A percentile compares a stretch with the other conserved stretches of the same genome.
These are phyloP conservation scores for Carassius carassius DNA, from an alignment of 2,113 vertebrate genomes.

Conservation along the genomic window DNA sequence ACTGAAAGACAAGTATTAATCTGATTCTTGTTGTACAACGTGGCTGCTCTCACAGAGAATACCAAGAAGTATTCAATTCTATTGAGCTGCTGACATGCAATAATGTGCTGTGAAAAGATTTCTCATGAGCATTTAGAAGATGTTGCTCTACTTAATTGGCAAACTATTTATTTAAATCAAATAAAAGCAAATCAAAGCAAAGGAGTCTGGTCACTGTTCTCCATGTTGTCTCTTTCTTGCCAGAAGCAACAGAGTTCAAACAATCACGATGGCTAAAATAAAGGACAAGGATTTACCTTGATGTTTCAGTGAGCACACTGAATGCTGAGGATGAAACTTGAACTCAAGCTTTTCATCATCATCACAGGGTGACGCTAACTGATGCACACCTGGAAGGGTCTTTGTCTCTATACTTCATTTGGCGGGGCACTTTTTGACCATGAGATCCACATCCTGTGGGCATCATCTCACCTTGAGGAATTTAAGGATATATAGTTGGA, in stretches of 20 bases:
- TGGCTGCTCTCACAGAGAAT: not conserved
- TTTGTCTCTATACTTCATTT: slow-evolving; percentile 17
- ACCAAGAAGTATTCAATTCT: not conserved
- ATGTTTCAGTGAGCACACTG: slow-evolving; percentile 4
- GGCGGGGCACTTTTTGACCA: not conserved
- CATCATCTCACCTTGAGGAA: slow-evolving; percentile 40
- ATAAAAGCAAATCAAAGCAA: too few species aligned
- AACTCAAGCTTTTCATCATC: slow-evolving; percentile 30
- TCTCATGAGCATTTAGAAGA: not conserved
- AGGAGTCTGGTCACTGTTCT: too few species aligned
- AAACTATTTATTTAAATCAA: too few species aligned
- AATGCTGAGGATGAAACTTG: not conserved
- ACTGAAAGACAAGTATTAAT: slow-evolving; percentile 14
- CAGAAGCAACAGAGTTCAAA: slow-evolving; percentile 21
- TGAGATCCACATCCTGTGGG: slow-evolving; percentile 28
- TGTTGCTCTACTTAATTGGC: not conserved
- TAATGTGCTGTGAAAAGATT: slow-evolving; percentile 1
- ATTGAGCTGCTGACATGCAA: not conserved
- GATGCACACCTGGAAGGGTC: slow-evolving; percentile 8
- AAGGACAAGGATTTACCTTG: slow-evolving; percentile 26
- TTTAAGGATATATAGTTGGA: slow-evolving; percentile 36
- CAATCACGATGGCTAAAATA: slow-evolving; percentile 6
- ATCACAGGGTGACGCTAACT: slow-evolving; percentile 5
- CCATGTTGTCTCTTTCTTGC: not conserved
- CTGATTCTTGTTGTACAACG: not conserved